Percentiles rank a stretch among this genome's conserved stretches.
phyloP scores from a whole-genome alignment of 2,888 invertebrate species.

The Sarcophaga rosellei region DNA sequence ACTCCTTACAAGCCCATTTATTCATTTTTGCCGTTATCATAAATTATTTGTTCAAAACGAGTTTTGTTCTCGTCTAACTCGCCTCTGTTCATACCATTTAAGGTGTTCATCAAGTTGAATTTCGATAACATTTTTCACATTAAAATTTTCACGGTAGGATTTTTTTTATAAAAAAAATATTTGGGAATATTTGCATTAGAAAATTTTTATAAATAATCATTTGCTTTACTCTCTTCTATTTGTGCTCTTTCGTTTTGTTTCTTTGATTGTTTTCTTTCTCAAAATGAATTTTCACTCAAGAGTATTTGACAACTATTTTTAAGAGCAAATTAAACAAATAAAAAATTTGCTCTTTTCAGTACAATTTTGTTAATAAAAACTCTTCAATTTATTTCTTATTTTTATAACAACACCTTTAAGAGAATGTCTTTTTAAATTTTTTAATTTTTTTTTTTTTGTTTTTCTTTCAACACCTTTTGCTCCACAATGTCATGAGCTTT shows the following conservation, averaged over 20 bases:
- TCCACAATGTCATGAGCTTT: conserved; percentile 61
- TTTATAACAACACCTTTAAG: not conserved
- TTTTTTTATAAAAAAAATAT: not conserved
- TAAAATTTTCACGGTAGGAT: no score
- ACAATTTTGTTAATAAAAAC: not conserved
- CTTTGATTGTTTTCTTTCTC: not conserved
- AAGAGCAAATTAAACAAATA: conserved; percentile 23
- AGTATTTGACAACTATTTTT: not conserved
- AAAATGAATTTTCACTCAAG: conserved; percentile 15
- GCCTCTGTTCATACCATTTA: no score
- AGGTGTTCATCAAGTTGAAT: no score
- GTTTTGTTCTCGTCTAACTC: no score
- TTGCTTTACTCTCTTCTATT: not conserved
- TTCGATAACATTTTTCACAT: no score
- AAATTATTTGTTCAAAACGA: no score
- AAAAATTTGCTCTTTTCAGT: not conserved
- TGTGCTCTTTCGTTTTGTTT: not conserved
- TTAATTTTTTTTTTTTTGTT: not conserved
- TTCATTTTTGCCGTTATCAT: no score
- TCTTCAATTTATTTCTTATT: not conserved
- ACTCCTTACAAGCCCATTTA: no score
- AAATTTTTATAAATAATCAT: not conserved
- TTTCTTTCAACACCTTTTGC: conserved; percentile 46
- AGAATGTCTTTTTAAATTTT: not conserved
- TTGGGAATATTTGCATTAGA: not conserved